Conservation (phyloP, 2,888 invertebrate species). For the Trachelus troglodyta region DNA sequence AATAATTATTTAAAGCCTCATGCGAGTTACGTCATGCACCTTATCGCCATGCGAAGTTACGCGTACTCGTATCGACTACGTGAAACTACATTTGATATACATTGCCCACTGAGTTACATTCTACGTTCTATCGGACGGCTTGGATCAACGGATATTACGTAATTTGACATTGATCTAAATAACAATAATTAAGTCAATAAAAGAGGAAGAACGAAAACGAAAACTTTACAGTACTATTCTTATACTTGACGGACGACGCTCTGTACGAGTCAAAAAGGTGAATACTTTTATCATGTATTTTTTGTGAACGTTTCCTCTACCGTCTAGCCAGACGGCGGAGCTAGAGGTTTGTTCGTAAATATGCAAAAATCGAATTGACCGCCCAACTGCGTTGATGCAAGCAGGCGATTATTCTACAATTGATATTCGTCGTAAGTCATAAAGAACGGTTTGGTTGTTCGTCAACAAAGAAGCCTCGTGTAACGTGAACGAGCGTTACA, state of each 20-base stretch:
- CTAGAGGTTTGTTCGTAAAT: not conserved
- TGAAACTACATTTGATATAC: not conserved
- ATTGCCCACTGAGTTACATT: not conserved
- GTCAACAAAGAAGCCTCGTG: too few species aligned
- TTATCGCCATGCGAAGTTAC: not conserved
- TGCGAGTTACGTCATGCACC: not conserved
- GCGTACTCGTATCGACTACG: not conserved
- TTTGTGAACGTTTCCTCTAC: not conserved
- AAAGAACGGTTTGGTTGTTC: not conserved
- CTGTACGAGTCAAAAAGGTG: too few species aligned
- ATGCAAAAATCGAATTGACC: not conserved
- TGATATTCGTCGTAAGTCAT: not conserved
- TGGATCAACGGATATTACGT: not conserved
- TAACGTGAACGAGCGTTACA: too few species aligned
- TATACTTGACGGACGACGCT: too few species aligned
- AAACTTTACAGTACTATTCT: too few species aligned
- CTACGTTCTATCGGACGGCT: not conserved
- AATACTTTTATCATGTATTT: not conserved
- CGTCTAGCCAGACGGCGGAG: not conserved
- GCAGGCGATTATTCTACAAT: not conserved
- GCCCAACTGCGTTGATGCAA: not conserved
- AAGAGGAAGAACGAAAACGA: too few species aligned
- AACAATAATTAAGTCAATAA: not conserved
- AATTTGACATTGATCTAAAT: not conserved
- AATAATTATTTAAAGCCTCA: not conserved